Evolutionary conservation across 2,113 vertebrate genomes (phyloP), one percentile per base, ranked within the genome.

Genomic region (Ranitomeya imitator): DNA sequence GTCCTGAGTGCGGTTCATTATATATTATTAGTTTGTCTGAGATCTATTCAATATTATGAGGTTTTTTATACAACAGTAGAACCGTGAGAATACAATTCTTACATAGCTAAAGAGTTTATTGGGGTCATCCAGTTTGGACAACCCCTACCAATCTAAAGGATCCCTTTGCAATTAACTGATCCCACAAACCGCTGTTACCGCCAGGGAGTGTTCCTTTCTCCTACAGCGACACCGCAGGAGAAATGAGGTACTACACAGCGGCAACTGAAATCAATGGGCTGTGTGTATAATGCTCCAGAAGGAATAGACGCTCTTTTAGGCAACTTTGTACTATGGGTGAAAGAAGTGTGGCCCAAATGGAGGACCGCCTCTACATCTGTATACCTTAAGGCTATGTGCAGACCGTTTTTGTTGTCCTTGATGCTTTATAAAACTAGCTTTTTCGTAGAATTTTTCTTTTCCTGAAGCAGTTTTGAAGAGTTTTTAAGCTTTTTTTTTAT

Each of bases 1-100:
- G 74, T 79, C 87, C 87, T 89, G 87, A 85, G 87, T 85, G 45
- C 18, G 60, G 79, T 81, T 73, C 57, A 26, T 69, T 61, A 61
- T 19, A 15, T 69, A 15, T 69, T 3, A 54, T 65, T 63, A 52
- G 7, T 69, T 63, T 65, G 45, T 67, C 21, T 19, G 13, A 71
- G 13, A 23, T 23, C 51, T 69, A 16, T 37, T 60, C 37, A 45
- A 31, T 79, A 45, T 78, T 55, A 55, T 21, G 18, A 6, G 69
- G 67, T 79, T 18, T 69, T 69, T 63, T 71, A 54, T 81, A 87
- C 14, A 81, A 69, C 51, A 67, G 37, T 31, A 79, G 51, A 86
- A 86, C 76, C 76, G 63, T 86, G 78, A 80, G 21, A 51, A 69
- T 59, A 23, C 55, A 80, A 16, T 74, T 45, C 14, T 45, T 37